Evolutionary conservation across 1,140 invertebrate species (phyloP).

Genomic region (Drosophila fuyamai): DNA sequence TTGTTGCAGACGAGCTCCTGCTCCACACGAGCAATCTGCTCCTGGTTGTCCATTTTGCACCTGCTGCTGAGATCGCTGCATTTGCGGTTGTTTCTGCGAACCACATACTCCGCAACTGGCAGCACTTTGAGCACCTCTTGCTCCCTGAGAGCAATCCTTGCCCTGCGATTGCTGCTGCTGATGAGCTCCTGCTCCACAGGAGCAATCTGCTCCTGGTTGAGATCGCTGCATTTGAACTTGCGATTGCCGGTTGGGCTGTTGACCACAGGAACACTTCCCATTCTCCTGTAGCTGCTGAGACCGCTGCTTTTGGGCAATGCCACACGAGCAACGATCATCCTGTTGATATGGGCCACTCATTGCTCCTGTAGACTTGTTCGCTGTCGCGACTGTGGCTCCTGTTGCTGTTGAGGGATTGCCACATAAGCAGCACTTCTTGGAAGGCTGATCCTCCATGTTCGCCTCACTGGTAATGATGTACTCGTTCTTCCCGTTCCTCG

Average conservation of each 20-base stretch:
- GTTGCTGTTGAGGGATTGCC: background rate
- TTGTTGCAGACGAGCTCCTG: too few species aligned
- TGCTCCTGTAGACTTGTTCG: background rate
- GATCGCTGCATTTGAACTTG: background rate
- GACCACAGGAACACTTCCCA: background rate
- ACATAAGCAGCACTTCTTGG: slow-evolving; percentile 4
- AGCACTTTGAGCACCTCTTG: background rate
- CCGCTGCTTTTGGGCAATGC: background rate
- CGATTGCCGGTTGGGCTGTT: background rate
- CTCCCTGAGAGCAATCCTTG: background rate
- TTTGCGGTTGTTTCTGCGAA: background rate
- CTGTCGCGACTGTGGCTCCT: background rate
- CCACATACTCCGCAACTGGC: background rate
- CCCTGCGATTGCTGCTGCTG: background rate
- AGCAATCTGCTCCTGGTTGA: background rate
- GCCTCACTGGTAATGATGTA: slow-evolving; percentile 38
- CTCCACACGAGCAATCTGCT: too few species aligned
- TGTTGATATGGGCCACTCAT: too few species aligned
- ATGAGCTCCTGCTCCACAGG: background rate
- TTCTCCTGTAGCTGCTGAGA: background rate
- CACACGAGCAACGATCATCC: background rate
- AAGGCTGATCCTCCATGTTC: slow-evolving; percentile 8
- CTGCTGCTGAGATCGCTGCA: too few species aligned
- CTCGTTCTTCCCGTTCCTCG: background rate
- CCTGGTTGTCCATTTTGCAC: too few species aligned